Percentiles rank a stretch among this genome's conserved stretches.
These are phyloP conservation scores for Opisthocomus hoazin DNA, from an alignment of 2,113 vertebrate species.

Conservation along the genomic window DNA sequence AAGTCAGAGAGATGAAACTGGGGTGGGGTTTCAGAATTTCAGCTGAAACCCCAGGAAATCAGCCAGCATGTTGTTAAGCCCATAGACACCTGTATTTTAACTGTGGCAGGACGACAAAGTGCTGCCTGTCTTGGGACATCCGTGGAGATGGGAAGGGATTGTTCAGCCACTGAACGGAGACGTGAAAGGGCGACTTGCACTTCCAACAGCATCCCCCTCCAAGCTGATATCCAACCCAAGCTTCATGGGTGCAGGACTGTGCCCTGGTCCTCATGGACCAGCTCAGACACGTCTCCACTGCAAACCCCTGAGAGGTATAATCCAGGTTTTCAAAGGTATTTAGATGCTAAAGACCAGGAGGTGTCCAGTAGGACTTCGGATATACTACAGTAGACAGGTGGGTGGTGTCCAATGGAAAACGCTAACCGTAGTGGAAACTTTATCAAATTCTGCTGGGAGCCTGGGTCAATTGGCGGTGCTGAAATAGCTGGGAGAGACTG, in stretches of 20 bases:
- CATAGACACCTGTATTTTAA: background rate
- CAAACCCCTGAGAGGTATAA: background rate
- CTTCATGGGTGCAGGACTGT: background rate
- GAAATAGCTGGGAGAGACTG: background rate
- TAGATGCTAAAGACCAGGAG: background rate
- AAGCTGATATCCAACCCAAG: background rate
- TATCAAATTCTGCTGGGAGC: background rate
- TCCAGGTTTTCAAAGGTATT: background rate
- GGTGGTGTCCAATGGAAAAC: background rate
- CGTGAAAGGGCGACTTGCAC: rapidly evolving
- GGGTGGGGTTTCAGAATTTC: background rate
- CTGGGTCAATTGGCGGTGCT: background rate
- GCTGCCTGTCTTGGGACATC: rapidly evolving
- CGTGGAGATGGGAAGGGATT: background rate
- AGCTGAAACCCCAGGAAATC: background rate
- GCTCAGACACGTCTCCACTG: background rate
- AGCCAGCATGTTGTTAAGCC: background rate
- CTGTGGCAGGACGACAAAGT: background rate
- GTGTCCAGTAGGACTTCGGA: background rate
- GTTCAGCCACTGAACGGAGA: rapidly evolving
- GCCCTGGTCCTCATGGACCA: background rate
- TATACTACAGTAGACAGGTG: background rate
- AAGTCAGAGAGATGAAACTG: background rate
- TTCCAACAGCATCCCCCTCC: background rate
- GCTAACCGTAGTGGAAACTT: background rate